Conservation (phyloP, 2,797 vertebrate genomes). For the Triplophysa yarkandensis region DNA sequence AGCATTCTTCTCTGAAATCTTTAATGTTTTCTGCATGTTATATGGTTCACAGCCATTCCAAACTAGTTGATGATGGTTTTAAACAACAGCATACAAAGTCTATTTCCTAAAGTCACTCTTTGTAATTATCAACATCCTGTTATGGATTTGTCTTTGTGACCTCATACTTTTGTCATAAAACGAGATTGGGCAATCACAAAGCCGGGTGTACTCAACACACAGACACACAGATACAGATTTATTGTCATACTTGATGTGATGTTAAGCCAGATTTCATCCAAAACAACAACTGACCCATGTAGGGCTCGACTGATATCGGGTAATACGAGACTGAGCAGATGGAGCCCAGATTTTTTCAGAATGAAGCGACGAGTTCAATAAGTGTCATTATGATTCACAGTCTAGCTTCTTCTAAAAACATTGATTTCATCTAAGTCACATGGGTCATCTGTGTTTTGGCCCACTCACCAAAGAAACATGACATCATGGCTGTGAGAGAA, state of each 20-base stretch:
- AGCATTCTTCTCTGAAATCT: conserved; percentile 1
- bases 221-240: background rate
- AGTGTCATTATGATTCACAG: conserved; percentile 21
- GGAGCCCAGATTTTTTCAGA: background rate
- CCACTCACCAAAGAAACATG: conserved; percentile 38
- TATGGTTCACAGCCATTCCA: conserved; percentile 35
- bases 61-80: conserved; percentile 17
- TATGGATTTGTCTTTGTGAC: conserved; percentile 11
- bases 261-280: conserved; percentile 11
- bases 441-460: conserved; percentile 12
- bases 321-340: conserved; percentile 12
- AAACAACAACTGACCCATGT: conserved; percentile 6
- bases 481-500: conserved; percentile 15
- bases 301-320: conserved; percentile 11
- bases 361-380: conserved; percentile 6
- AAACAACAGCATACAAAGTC: background rate
- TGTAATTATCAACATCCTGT: conserved; percentile 32
- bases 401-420: conserved; percentile 18
- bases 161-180: conserved; percentile 11
- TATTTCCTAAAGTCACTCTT: conserved; percentile 19
- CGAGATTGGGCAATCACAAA: background rate
- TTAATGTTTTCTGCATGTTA: conserved; percentile 21
- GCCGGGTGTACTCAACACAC: background rate
- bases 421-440: conserved; percentile 3
- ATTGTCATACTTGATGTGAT: conserved; percentile 19